These are phyloP conservation scores for Dinomys branickii DNA, from an alignment of 2,113 vertebrate genomes.

Conservation along the genomic window DNA sequence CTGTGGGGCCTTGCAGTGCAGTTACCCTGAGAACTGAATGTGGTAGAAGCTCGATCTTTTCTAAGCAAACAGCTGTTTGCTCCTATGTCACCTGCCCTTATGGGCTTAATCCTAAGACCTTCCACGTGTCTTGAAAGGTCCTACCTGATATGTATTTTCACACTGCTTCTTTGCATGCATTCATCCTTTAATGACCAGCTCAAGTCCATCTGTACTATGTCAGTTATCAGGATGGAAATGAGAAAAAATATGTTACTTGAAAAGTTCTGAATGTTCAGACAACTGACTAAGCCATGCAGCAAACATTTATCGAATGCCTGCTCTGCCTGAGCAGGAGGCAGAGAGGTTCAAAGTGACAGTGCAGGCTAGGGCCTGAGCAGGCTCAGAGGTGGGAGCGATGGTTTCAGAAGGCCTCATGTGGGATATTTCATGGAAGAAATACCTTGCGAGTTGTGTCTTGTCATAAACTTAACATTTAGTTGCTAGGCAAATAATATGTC, in stretches of 20 bases:
- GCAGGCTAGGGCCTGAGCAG: background rate
- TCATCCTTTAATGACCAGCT: constrained; percentile 29
- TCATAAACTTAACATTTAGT: background rate
- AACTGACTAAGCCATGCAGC: background rate
- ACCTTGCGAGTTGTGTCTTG: background rate
- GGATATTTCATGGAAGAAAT: background rate
- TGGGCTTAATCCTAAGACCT: constrained; percentile 29
- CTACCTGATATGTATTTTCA: background rate
- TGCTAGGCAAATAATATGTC: fast-evolving
- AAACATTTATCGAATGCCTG: background rate
- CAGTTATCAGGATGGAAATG: constrained; percentile 25
- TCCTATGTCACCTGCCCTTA: background rate
- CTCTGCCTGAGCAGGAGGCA: background rate
- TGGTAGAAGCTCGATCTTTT: constrained; percentile 13
- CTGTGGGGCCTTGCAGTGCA: background rate
- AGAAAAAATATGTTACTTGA: background rate
- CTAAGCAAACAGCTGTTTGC: background rate
- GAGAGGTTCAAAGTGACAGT: background rate
- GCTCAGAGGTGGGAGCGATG: background rate
- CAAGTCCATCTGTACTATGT: background rate
- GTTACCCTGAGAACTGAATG: background rate
- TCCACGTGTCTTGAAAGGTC: background rate
- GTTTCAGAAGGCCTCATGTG: background rate
- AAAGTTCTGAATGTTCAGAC: constrained; percentile 33
- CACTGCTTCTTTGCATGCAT: background rate